Base-by-base conservation (phyloP, 2,888 invertebrate species). In the Neoitamus cyanurus region DNA sequence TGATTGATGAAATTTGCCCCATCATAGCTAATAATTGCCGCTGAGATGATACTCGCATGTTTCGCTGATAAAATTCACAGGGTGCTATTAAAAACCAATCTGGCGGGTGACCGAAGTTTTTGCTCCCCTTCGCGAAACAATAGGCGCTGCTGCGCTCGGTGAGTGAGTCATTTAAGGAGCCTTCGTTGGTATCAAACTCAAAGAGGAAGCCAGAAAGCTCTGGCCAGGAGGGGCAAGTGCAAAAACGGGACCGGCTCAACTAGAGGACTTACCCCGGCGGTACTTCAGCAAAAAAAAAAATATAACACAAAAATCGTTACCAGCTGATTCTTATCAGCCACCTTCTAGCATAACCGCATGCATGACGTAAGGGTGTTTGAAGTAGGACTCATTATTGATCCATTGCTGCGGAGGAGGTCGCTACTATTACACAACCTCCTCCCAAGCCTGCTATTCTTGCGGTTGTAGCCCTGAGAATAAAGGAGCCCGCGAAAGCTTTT, bases 31-130 rank as follows among this genome's bases (percentile, higher is more conserved):
- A 82, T 82, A 82, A 82, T 82, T 82, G 82, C 82, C 13, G 3
- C 34, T 36, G 25, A 82, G 82, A 82, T 82, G 69, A 69, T 82
- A 69, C 82, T 82, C 82, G 82, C 28, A 82, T 82, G 82, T 82
- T 69, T 69, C 37, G 68, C 37, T 69, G 82, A 82, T 82, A 82
- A 82, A 58, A 36, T 42, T 25, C 11, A 30, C 25, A 69, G 82
- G 42, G 25, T 36, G 69, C 82, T 82, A 82, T 82, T 82, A 82
- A 82, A 82, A 82, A 82, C 82, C 82, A 82, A 82, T 82, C 82
- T 82, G 2, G 36, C 36, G 68, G 80, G 20, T 34, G 25, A 68
- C 69, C 28, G 28, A 36, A 30, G 36, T 36, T 69, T 58, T 58
- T 48, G 78, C 11, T 7, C 73, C 58, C 30, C 11, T 9, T 11